phyloP scores from a whole-genome alignment of 2,888 invertebrate genomes.

The Clivina fossor region DNA sequence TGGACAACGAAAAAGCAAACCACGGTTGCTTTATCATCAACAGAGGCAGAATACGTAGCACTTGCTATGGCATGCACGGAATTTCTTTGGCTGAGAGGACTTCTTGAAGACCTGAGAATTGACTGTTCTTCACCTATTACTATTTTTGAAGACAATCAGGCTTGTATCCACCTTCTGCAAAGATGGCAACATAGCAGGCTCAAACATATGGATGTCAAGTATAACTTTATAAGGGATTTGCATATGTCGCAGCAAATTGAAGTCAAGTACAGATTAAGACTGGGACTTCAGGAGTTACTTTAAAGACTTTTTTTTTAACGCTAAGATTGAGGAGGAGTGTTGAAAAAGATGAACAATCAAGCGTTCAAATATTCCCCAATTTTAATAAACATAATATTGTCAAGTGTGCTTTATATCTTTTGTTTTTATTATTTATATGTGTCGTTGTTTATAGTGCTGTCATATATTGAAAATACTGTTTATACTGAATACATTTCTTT shows the following conservation, averaged over 20 bases:
- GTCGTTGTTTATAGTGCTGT: no score
- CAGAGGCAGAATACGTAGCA: slow-evolving; percentile 44
- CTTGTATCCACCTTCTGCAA: slow-evolving; percentile 15
- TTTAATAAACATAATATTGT: no score
- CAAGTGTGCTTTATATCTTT: no score
- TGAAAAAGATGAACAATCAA: no score
- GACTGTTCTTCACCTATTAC: not conserved
- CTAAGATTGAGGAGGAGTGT: no score
- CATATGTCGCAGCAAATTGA: slow-evolving; percentile 5
- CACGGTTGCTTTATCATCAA: slow-evolving; percentile 24
- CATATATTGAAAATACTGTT: no score
- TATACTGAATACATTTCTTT: no score
- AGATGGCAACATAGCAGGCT: slow-evolving; percentile 10
- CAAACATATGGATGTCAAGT: slow-evolving; percentile 29
- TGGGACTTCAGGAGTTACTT: no score
- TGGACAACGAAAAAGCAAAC: slow-evolving; percentile 9
- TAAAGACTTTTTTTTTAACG: no score
- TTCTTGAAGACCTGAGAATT: slow-evolving; percentile 38
- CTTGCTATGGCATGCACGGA: slow-evolving; percentile 40
- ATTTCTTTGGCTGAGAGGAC: slow-evolving; percentile 39
- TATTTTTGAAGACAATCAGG: slow-evolving; percentile 20
- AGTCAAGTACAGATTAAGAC: slow-evolving; percentile 13
- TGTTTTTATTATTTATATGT: no score
- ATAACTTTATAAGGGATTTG: slow-evolving; percentile 18
- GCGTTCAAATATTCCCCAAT: no score